Evolutionary conservation across 2,797 vertebrate genomes (phyloP).

Genomic region (Galaxias olidus): DNA sequence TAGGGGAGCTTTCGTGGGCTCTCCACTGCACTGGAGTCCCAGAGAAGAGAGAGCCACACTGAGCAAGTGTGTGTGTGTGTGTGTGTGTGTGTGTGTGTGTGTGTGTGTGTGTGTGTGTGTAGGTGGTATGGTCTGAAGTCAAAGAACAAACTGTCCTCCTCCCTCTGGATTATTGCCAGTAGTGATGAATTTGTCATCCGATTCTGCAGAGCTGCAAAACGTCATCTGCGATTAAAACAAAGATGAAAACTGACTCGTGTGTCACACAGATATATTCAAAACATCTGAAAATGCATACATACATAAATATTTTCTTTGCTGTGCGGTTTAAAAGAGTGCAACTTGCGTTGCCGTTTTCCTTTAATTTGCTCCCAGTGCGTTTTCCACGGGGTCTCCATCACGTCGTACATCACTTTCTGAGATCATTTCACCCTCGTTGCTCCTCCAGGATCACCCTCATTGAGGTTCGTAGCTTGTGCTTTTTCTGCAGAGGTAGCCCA

Average conservation of each 20-base stretch:
- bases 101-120: constrained; percentile 43
- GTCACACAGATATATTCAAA: no score
- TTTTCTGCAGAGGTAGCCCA: constrained; percentile 46
- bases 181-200: constrained; percentile 20
- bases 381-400: constrained; percentile 51
- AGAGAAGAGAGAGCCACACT: constrained; percentile 25
- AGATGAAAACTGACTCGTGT: no score
- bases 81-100: constrained; percentile 6
- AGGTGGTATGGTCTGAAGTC: constrained; percentile 65
- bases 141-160: constrained; percentile 52
- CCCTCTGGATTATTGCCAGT: constrained; percentile 17
- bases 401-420: constrained; percentile 47
- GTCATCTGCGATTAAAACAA: no score
- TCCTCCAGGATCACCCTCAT: constrained; percentile 50
- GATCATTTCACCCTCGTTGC: constrained; percentile 57
- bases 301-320: no score
- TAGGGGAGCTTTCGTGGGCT: constrained; percentile 60
- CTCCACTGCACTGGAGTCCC: constrained; percentile 38
- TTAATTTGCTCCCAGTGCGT: constrained; percentile 51
- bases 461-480: constrained; percentile 40
- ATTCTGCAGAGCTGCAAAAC: no score
- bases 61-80: constrained; percentile 19
- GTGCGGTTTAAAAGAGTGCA: no score
- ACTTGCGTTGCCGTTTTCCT: constrained; percentile 2
- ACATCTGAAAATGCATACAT: no score